phyloP scores from a whole-genome alignment of 2,797 vertebrate species.

The Astyanax mexicanus region DNA sequence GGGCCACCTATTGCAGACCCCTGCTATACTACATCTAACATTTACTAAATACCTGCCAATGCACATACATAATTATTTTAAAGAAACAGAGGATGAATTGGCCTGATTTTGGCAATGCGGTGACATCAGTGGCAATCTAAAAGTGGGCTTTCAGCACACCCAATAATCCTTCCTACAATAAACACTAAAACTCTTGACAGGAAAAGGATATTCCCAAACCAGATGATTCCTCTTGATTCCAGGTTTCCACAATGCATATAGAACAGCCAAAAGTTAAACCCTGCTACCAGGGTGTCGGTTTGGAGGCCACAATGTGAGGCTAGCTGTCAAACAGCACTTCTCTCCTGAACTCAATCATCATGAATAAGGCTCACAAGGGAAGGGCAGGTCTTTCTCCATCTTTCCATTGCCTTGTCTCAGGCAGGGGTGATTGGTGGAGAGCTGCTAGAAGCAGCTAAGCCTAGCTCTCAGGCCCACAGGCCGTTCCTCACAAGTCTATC shows the following conservation, averaged over 20 bases:
- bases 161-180: no score
- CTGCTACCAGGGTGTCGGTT: neutral
- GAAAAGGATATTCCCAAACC: neutral
- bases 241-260: no score
- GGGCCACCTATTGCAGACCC: no score
- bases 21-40: no score
- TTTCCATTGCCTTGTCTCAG: slow-evolving; percentile 9
- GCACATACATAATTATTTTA: no score
- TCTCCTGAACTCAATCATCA: slow-evolving; percentile 32
- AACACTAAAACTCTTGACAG: no score
- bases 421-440: neutral
- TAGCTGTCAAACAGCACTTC: neutral
- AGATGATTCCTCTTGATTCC: slow-evolving; percentile 3
- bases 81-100: no score
- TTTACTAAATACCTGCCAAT: no score
- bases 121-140: no score
- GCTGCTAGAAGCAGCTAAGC: neutral
- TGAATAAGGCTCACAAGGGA: neutral
- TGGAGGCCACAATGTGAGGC: neutral
- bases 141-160: no score
- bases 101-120: no score
- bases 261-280: neutral
- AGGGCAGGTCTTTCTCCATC: slow-evolving; percentile 17
- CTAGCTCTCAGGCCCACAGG: neutral
- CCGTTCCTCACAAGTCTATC: neutral